Evolutionary conservation across 2,888 invertebrate genomes (phyloP), one percentile per base, ranked within the genome.

Genomic region (Cryptus armator): DNA sequence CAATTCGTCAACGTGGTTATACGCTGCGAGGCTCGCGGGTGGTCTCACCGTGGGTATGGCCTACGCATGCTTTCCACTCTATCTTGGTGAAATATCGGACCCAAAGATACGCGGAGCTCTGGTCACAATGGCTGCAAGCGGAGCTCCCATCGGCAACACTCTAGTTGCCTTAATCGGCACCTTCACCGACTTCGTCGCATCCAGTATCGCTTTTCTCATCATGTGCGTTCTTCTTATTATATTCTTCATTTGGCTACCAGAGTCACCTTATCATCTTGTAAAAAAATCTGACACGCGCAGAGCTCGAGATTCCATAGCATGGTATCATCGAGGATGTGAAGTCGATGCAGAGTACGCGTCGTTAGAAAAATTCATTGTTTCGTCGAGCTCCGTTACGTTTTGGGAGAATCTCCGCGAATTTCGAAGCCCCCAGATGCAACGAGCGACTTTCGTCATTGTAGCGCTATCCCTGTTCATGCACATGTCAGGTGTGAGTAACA

Each of bases 91-190:
- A 29, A 88, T 91, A 0, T 89, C 90, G 0, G 82, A 87, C 16
- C 89, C 90, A 0, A 85, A 81, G 12, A 92, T 91, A 1, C 89
- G 93, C 0, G 93, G 93, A 3, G 89, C 90, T 0, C 66, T 92
- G 29, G 89, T 92, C 0, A 84, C 89, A 0, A 64, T 91, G 2
- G 90, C 90, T n/a, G 79, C 89, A 43, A 91, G 88, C 37, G 92
- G 91, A 1, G 82, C 88, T 12, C 88, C 91, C 0, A 29, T 91
- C 0, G 92, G 92, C 0, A 90, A 87, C 37, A 53, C 91, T 9
- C 16, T 92, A 0, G 92, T 90, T 24, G 90, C 89, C 56, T 48
- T 89, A 37, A 89, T 91, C 85, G 92, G 92, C 7, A 86, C 90
- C 3, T 85, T 89, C 29, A 74, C 91, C 32, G 85, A 88, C 12